Conservation (phyloP, 2,113 vertebrate genomes). For the Strix uralensis region DNA sequence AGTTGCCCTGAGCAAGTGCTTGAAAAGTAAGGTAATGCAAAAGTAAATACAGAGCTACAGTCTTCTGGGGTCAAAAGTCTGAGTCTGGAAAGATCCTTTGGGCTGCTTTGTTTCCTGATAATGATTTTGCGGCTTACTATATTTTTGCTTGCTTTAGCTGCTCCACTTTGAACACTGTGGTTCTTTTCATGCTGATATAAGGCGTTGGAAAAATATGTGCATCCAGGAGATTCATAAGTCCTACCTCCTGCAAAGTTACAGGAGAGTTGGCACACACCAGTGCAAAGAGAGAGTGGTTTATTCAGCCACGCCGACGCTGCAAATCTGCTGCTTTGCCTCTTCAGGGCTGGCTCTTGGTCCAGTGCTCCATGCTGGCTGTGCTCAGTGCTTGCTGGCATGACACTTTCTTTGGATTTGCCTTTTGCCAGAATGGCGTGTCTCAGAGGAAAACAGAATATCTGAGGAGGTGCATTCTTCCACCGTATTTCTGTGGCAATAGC, state of each 20-base stretch:
- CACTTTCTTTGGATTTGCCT: neutral
- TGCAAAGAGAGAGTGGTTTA: neutral
- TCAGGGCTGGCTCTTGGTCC: neutral
- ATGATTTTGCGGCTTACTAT: neutral
- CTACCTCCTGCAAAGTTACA: neutral
- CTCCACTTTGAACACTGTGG: neutral
- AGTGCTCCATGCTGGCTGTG: neutral
- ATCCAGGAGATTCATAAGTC: neutral
- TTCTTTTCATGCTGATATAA: neutral
- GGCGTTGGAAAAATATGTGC: accelerated
- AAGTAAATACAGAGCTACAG: neutral
- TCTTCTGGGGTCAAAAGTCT: neutral
- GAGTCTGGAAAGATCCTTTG: neutral
- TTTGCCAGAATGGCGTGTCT: neutral
- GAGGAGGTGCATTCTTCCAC: neutral
- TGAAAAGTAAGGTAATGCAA: neutral
- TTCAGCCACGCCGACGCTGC: accelerated
- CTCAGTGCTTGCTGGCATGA: accelerated
- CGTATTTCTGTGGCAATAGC: neutral
- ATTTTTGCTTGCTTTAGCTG: neutral
- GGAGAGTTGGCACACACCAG: neutral
- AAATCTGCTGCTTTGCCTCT: neutral
- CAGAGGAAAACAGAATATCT: neutral
- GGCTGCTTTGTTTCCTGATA: neutral
- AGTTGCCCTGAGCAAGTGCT: accelerated